These are phyloP conservation scores for Acyrthosiphon pisum DNA, from an alignment of 1,140 invertebrate genomes.

Conservation along the genomic window DNA sequence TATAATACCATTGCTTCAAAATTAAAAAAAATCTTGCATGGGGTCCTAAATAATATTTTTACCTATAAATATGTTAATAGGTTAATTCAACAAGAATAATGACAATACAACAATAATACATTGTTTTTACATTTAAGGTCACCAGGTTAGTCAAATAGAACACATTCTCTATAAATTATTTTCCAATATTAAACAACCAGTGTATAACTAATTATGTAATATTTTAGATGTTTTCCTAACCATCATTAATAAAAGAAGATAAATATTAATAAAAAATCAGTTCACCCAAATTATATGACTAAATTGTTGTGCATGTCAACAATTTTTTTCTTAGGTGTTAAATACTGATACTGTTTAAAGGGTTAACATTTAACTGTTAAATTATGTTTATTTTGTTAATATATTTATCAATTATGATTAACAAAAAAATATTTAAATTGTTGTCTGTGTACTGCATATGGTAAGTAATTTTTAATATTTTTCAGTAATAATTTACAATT, in stretches of 20 bases:
- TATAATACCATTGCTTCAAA: neutral
- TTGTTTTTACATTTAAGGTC: neutral
- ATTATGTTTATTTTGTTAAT: too few relatives aligned
- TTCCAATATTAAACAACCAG: neutral
- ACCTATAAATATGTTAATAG: neutral
- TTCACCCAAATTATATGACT: too few relatives aligned
- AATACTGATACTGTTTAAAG: neutral
- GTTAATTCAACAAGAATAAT: neutral
- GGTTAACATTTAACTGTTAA: too few relatives aligned
- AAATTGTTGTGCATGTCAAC: neutral
- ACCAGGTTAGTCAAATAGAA: neutral
- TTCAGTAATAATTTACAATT: too few relatives aligned
- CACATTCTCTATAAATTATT: neutral
- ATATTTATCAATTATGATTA: neutral
- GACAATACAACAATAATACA: neutral
- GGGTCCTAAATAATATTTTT: neutral
- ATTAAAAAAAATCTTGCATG: neutral
- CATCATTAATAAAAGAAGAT: neutral
- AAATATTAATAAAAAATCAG: too few relatives aligned
- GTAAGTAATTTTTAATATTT: too few relatives aligned
- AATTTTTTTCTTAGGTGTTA: neutral
- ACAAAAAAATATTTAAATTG: neutral
- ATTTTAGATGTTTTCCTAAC: neutral
- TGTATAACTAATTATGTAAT: neutral
- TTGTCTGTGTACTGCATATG: too few relatives aligned